Percentiles rank a stretch among this genome's conserved stretches.
Evolutionary conservation across 2,888 invertebrate genomes (phyloP).

Genomic region (Microctonus brassicae): DNA sequence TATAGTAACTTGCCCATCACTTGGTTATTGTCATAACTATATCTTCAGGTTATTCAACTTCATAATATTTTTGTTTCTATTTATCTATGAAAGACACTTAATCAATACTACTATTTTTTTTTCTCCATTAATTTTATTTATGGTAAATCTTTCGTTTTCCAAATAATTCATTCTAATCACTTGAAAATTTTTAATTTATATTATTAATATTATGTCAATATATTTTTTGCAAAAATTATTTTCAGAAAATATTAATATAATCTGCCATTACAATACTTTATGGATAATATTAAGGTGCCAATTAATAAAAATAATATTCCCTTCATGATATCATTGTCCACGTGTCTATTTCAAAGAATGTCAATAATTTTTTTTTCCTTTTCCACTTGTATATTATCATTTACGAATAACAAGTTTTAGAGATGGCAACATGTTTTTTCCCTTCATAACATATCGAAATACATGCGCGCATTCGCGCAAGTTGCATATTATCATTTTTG

Average conservation of each 20-base stretch:
- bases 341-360: neutral
- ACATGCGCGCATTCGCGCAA: neutral
- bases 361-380: neutral
- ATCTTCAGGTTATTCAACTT: slow-evolving; percentile 38
- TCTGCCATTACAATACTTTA: too few relatives aligned
- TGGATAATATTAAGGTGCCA: too few relatives aligned
- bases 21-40: slow-evolving; percentile 36
- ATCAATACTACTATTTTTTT: slow-evolving; percentile 28
- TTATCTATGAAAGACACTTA: slow-evolving; percentile 27
- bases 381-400: neutral
- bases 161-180: too few relatives aligned
- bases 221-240: too few relatives aligned
- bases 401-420: neutral
- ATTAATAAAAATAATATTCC: too few relatives aligned
- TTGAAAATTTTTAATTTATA: too few relatives aligned
- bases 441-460: slow-evolving; percentile 5
- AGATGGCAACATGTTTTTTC: slow-evolving; percentile 9
- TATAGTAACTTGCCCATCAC: slow-evolving; percentile 37
- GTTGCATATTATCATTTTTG: slow-evolving; percentile 2
- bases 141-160: too few relatives aligned
- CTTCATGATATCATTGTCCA: neutral
- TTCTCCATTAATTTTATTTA: neutral
- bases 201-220: too few relatives aligned
- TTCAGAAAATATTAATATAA: too few relatives aligned
- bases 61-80: slow-evolving; percentile 37